These are phyloP conservation scores for Arion vulgaris DNA, from an alignment of 1,140 invertebrate species.

Conservation along the genomic window DNA sequence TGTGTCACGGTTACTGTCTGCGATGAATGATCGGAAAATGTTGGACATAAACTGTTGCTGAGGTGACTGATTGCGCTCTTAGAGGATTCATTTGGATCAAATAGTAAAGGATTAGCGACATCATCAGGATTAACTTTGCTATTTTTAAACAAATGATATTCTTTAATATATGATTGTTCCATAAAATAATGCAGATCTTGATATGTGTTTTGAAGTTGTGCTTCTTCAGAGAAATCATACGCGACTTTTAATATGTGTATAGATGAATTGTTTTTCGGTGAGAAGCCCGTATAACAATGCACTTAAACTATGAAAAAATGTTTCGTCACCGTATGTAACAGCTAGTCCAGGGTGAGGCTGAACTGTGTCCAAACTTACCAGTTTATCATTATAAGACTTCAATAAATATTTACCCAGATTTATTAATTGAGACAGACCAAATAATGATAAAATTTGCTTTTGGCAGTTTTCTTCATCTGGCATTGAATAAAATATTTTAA, in stretches of 20 bases:
- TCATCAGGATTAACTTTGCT: not conserved
- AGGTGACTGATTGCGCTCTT: not conserved
- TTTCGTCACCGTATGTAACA: not conserved
- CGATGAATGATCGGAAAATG: not conserved
- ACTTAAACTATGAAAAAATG: not conserved
- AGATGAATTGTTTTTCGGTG: not conserved
- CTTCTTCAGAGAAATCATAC: not conserved
- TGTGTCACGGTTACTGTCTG: not conserved
- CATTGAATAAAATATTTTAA: not conserved
- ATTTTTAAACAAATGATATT: not conserved
- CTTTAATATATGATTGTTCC: not conserved
- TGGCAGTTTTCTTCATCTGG: not conserved
- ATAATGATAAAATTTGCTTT: not conserved
- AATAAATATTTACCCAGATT: not conserved
- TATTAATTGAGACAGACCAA: not conserved
- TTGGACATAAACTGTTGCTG: not conserved
- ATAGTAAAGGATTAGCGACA: not conserved
- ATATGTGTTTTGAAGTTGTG: not conserved
- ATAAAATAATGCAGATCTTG: constrained; percentile 1
- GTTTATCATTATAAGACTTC: not conserved
- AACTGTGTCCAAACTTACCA: not conserved
- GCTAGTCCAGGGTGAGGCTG: not conserved
- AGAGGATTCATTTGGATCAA: not conserved
- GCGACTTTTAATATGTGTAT: not conserved
- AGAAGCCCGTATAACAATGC: not conserved